Percentiles rank a stretch among this genome's conserved stretches.
Evolutionary conservation across 53 echinoderm and acorn worm species (phyloP).

Genomic region (Arbacia lixula): DNA sequence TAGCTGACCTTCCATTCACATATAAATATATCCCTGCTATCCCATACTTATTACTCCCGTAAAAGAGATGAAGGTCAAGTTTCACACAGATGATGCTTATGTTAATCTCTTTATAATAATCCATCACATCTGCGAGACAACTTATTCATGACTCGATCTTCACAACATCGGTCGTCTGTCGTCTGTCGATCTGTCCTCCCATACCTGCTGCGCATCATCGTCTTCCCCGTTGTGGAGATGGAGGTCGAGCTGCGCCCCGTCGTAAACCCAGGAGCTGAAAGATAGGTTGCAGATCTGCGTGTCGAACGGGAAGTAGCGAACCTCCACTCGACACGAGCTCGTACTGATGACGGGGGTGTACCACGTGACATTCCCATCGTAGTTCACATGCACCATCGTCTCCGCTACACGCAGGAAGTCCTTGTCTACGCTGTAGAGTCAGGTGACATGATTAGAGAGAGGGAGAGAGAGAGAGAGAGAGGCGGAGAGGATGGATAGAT

Average conservation of each 20-base stretch:
- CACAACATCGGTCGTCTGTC: no score
- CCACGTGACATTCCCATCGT: constrained; percentile 65
- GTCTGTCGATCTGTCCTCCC: no score
- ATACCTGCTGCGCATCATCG: no score
- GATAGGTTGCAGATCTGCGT: constrained; percentile 64
- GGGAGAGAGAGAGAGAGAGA: neutral
- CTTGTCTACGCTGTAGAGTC: constrained; percentile 62
- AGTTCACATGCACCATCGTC: constrained; percentile 26
- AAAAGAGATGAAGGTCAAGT: no score
- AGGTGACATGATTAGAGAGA: neutral
- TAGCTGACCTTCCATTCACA: no score
- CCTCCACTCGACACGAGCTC: constrained; percentile 58
- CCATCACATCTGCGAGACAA: no score
- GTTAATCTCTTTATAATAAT: no score
- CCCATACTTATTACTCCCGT: no score
- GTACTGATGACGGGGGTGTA: constrained; percentile 69
- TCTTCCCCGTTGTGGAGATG: constrained; percentile 23
- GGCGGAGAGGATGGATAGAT: neutral
- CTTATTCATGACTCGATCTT: no score
- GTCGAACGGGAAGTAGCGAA: constrained; percentile 70
- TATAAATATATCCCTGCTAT: no score
- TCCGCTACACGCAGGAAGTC: constrained; percentile 56
- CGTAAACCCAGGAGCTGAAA: constrained; percentile 65
- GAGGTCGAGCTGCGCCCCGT: constrained; percentile 32
- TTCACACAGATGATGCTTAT: no score